Conservation (phyloP, 2,797 vertebrate species). For the Hipposideros larvatus region DNA sequence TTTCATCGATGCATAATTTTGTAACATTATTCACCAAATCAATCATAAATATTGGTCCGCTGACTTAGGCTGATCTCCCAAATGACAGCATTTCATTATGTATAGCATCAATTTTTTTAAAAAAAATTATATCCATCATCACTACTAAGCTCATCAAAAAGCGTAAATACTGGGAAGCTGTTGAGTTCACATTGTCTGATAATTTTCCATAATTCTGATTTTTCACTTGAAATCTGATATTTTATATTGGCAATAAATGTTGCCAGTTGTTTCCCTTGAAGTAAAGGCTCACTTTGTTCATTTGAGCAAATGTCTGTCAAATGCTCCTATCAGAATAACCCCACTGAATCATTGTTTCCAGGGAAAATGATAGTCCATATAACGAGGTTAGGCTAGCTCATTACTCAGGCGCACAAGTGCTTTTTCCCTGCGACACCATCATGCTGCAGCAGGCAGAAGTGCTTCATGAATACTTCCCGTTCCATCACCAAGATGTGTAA, state of each 20-base stretch:
- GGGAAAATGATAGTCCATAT: neutral
- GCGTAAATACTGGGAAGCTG: neutral
- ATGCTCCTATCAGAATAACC: neutral
- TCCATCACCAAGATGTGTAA: neutral
- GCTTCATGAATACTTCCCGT: neutral
- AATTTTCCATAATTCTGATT: slow-evolving; percentile 34
- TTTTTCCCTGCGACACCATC: neutral
- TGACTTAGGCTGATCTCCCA: neutral
- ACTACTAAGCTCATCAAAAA: neutral
- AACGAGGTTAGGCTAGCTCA: neutral
- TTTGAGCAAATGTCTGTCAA: neutral
- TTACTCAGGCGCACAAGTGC: neutral
- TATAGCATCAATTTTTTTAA: neutral
- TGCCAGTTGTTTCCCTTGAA: neutral
- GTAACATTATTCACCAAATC: neutral
- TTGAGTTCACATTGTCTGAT: neutral
- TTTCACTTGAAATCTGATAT: slow-evolving; percentile 19
- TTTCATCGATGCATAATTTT: neutral
- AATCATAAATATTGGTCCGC: neutral
- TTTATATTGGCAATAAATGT: slow-evolving; percentile 11
- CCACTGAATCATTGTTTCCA: neutral
- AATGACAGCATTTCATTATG: neutral
- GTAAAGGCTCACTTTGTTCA: neutral
- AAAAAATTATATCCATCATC: neutral
- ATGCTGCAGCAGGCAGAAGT: neutral